Base-by-base conservation (phyloP, 2,797 vertebrate species). In the Alectoris magna region DNA sequence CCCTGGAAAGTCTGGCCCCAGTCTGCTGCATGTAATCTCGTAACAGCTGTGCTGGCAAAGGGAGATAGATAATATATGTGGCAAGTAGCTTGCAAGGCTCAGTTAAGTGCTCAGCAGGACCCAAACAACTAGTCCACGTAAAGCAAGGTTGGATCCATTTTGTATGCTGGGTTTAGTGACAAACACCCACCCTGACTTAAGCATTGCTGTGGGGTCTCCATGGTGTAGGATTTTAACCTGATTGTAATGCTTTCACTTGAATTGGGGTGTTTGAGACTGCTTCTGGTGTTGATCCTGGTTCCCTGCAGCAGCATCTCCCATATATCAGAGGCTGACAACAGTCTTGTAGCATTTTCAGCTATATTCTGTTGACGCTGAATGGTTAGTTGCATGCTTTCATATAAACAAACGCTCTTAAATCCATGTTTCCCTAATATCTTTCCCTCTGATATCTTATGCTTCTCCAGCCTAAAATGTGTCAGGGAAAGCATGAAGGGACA, bases 221-320 rank as follows among this genome's bases (percentile, higher is more conserved):
- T 0, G 0, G 18, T 2, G 0, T 60, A 63, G 38, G 14, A 60
- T 49, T 16, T 68, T 84, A 49, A 77, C n/a, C 7, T 49, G 27
- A 74, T 44, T 38, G 78, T 56, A 62, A 71, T 7, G 34, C 19
- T 55, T 31, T 77, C 26, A 26, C 15, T 53, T 22, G 34, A 74
- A 18, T 44, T 14, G 60, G 53, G 38, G 53, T 49, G 27, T 38
- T 74, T 51, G 17, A 73, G 29, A n/a, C 51, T 36, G 31, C 10
- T 84, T 46, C 49, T 84, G 51, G 16, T 80, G 66, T 69, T 70
- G 39, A 26, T 77, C 10, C 17, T 75, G 55, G 56, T 58, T 34
- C 17, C 29, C 59, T 72, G 59, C 31, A 69, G 59, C 60, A 63
- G 48, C 15, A 56, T 67, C 64, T 9, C 67, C 51, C 64, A 41